A percentile compares a stretch with the other conserved stretches of the same genome.
phyloP scores from a whole-genome alignment of 2,888 invertebrate species.

The Pediacus dermestoides region DNA sequence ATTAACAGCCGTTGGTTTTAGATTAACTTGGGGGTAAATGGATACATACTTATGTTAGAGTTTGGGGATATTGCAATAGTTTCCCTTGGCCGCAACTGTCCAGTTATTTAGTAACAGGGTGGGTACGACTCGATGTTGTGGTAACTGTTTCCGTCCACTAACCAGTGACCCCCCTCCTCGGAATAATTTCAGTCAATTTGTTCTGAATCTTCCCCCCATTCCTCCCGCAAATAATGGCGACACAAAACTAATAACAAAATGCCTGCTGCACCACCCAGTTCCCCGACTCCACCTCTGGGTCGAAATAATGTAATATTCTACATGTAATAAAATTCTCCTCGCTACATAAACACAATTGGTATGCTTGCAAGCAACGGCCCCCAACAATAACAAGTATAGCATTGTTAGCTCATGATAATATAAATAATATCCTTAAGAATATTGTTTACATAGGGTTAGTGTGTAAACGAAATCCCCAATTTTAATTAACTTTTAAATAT shows the following conservation, averaged over 20 bases:
- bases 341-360: slow-evolving; percentile 39
- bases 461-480: no score
- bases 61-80: slow-evolving; percentile 25
- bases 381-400: no score
- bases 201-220: slow-evolving; percentile 23
- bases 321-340: slow-evolving; percentile 41
- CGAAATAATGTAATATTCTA: no score
- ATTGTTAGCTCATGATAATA: no score
- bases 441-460: no score
- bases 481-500: no score
- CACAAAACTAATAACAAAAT: slow-evolving; percentile 40
- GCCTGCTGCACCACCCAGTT: slow-evolving; percentile 17
- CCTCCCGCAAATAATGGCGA: slow-evolving; percentile 31
- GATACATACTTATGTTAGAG: slow-evolving; percentile 20
- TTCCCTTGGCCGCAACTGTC: slow-evolving; percentile 23
- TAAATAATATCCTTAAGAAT: no score
- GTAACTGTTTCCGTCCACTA: slow-evolving; percentile 21
- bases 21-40: slow-evolving; percentile 24
- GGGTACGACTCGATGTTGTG: slow-evolving; percentile 23
- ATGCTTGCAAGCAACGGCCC: no score
- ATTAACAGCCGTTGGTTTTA: slow-evolving; percentile 24
- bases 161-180: slow-evolving; percentile 14
- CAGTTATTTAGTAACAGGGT: slow-evolving; percentile 26
- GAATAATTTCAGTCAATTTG: slow-evolving; percentile 39
- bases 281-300: slow-evolving; percentile 17